Conservation (phyloP, 1,140 invertebrate species). For the Trachymyrmex cornetzi region DNA sequence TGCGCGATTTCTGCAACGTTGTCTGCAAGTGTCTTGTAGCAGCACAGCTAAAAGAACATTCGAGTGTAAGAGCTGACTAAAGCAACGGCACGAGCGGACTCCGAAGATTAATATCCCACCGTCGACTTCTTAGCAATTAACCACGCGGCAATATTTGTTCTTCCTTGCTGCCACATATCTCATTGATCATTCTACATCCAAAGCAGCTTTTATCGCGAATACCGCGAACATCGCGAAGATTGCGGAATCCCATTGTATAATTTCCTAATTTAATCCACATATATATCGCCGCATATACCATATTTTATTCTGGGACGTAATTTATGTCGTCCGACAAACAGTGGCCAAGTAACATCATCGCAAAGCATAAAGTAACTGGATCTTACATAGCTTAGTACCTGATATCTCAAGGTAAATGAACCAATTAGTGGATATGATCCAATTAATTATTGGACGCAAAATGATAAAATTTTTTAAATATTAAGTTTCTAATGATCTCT, state of each 20-base stretch:
- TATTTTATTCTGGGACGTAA: slow-evolving; percentile 24
- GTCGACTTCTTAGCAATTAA: slow-evolving; percentile 31
- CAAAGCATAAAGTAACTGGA: too few relatives aligned
- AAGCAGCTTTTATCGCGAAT: slow-evolving; percentile 33
- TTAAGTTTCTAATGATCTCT: too few relatives aligned
- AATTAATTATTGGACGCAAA: too few relatives aligned
- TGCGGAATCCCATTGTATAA: neutral
- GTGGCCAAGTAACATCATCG: too few relatives aligned
- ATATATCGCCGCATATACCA: neutral
- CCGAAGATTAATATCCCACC: slow-evolving; percentile 28
- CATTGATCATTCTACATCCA: neutral
- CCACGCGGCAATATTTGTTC: slow-evolving; percentile 46
- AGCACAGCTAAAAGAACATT: neutral
- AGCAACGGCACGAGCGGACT: too few relatives aligned
- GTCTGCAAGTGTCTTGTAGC: too few relatives aligned
- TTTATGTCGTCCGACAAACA: neutral
- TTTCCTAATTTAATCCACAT: neutral
- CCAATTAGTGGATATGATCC: too few relatives aligned
- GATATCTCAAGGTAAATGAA: too few relatives aligned
- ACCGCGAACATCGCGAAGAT: neutral
- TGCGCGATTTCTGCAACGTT: too few relatives aligned
- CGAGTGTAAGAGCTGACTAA: neutral
- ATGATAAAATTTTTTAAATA: too few relatives aligned
- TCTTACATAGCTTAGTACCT: too few relatives aligned
- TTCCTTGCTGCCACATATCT: neutral